These are phyloP conservation scores for Lepus oiostolus DNA, from an alignment of 2,797 vertebrate genomes.

Conservation along the genomic window DNA sequence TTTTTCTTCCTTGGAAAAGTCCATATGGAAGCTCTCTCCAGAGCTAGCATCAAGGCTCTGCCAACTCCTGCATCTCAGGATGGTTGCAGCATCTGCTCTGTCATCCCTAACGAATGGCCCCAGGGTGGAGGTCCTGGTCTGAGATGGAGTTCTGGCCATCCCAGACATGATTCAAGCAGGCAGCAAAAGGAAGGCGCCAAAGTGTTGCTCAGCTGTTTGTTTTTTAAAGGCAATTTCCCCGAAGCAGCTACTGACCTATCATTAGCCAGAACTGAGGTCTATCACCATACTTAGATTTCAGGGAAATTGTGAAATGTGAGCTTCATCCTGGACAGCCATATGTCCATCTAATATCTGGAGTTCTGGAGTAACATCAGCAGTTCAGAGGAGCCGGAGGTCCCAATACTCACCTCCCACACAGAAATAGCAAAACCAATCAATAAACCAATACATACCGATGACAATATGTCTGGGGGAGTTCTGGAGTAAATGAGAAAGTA, in stretches of 20 bases:
- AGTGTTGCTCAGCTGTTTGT: not conserved
- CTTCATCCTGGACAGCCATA: not conserved
- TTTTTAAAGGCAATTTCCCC: not conserved
- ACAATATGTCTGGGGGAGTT: not conserved
- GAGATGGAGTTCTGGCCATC: not conserved
- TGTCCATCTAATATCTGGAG: not conserved
- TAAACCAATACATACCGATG: not conserved
- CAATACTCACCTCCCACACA: too few relatives aligned
- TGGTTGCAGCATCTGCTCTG: not conserved
- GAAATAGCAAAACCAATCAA: not conserved
- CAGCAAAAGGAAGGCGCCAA: not conserved
- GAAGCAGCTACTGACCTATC: not conserved
- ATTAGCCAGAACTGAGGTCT: not conserved
- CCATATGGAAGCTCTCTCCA: not conserved
- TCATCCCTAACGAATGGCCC: not conserved
- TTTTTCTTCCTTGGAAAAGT: not conserved
- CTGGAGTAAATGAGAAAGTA: not conserved
- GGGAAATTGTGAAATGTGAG: conserved; percentile 11
- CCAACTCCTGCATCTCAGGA: not conserved
- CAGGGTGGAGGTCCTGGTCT: not conserved
- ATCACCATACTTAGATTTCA: not conserved
- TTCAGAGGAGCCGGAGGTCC: too few relatives aligned
- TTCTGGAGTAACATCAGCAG: not conserved
- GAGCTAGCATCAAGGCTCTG: not conserved
- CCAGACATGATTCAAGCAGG: not conserved